A percentile compares a stretch with the other conserved stretches of the same genome.
Conservation (phyloP, 1,140 invertebrate genomes). For the Onthophagus taurus region DNA sequence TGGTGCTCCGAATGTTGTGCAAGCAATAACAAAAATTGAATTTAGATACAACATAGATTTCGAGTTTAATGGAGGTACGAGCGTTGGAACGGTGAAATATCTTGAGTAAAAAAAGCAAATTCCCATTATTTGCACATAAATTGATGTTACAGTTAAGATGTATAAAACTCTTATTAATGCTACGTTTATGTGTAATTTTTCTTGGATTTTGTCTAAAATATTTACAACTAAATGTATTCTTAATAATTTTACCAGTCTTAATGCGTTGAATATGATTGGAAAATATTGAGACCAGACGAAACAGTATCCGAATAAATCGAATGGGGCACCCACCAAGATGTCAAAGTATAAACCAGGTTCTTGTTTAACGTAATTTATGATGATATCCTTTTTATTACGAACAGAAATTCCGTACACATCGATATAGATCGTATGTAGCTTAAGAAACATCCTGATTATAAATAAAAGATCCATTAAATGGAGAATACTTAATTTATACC, state of each 20-base stretch:
- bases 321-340: neutral
- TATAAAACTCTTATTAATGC: conserved; percentile 3
- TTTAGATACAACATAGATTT: neutral
- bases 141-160: conserved; percentile 5
- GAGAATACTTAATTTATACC: neutral
- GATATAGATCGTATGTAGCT: conserved; percentile 14
- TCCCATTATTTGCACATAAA: conserved; percentile 2
- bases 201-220: conserved; percentile 1
- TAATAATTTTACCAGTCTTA: neutral
- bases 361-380: conserved; percentile 4
- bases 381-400: conserved; percentile 7
- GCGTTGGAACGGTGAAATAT: neutral
- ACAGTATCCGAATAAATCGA: conserved; percentile 1
- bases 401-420: conserved; percentile 16
- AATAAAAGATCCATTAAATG: conserved; percentile 14
- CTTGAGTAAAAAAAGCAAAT: neutral
- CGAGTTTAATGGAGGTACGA: neutral
- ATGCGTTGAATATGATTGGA: too few species aligned
- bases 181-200: conserved; percentile 11
- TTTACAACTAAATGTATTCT: neutral
- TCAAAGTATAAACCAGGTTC: conserved; percentile 14
- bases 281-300: too few species aligned
- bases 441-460: conserved; percentile 14
- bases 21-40: neutral
- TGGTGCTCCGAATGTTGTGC: neutral